Base-by-base conservation (phyloP, 2,888 invertebrate species). In the Ormyrus nitidulus region DNA sequence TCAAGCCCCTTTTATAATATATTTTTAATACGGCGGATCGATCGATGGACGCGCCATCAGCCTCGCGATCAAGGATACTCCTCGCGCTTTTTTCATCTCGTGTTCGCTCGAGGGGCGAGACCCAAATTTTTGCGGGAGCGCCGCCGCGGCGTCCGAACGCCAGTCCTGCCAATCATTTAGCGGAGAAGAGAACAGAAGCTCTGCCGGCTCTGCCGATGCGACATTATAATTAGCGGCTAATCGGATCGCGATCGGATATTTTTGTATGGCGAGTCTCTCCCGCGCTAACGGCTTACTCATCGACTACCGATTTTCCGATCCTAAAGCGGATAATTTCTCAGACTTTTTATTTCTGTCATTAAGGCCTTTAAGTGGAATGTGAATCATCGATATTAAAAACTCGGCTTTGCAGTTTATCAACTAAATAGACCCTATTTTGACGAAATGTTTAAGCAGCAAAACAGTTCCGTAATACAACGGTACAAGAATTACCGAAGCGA, bases 221-320 rank as follows among this genome's bases (percentile, higher is more conserved):
- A 54, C 62, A 69, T 86, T 87, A 88, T 87, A 87, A 87, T 88
- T 88, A 88, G 88, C 85, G 82, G 73, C 82, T 86, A 87, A 88
- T 87, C 86, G 80, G 86, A 86, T 83, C 85, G 84, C 85, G 84
- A 85, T 82, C 82, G 83, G 84, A 80, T 85, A 86, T 86, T 87
- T 86, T 84, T 86, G 83, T 78, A 73, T n/a, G 76, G 51, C 49
- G 66, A n/a, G 66, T 5, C 49, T 5, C 49, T 19, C 13, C 54
- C 46, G 49, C 13, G 51, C 3, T 49, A 5, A 49, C 61, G 34
- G 10, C 64, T 73, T 75, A 65, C 66, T 68, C 19, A 66, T 51
- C 66, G 34, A 54, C 34, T 53, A 9, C 6, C 13, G 8, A 53
- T 49, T 6, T 53, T 66, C 34, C 10, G 53, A 46, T n/a, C 51